These are phyloP conservation scores for Motacilla alba DNA, from an alignment of 2,113 vertebrate genomes.

Conservation along the genomic window DNA sequence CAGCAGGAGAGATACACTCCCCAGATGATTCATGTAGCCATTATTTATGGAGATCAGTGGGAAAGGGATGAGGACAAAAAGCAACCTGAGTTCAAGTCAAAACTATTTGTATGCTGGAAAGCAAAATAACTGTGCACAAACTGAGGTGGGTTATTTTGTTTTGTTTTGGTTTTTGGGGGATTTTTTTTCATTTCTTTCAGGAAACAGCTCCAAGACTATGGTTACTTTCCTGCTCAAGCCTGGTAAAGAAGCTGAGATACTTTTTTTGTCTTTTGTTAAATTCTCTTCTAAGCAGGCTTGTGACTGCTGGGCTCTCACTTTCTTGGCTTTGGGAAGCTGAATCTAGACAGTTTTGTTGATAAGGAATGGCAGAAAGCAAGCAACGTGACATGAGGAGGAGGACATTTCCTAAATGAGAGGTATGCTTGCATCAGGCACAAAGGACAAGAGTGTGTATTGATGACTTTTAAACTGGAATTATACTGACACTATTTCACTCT, in stretches of 20 bases:
- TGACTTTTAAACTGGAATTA: neutral
- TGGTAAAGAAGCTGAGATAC: neutral
- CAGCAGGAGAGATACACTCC: neutral
- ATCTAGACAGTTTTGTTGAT: neutral
- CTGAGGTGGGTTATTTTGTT: neutral
- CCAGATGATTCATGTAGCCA: neutral
- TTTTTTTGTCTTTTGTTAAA: neutral
- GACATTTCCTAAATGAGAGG: neutral
- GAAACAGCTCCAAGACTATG: neutral
- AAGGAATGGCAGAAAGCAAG: neutral
- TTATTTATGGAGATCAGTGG: neutral
- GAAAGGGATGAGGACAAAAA: neutral
- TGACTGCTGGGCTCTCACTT: neutral
- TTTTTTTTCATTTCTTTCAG: neutral
- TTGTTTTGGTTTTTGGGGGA: neutral
- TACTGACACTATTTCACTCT: neutral
- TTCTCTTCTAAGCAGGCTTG: neutral
- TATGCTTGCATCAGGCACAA: neutral
- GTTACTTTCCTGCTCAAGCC: neutral
- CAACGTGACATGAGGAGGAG: neutral
- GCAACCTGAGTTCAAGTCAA: neutral
- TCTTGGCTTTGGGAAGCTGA: neutral
- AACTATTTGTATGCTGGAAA: neutral
- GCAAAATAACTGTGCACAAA: rapidly evolving
- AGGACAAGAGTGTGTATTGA: neutral